A percentile compares a stretch with the other conserved stretches of the same genome.
phyloP scores from a whole-genome alignment of 37 sponge, comb jelly and placozoan species.

The Hexactinellida sp. region DNA sequence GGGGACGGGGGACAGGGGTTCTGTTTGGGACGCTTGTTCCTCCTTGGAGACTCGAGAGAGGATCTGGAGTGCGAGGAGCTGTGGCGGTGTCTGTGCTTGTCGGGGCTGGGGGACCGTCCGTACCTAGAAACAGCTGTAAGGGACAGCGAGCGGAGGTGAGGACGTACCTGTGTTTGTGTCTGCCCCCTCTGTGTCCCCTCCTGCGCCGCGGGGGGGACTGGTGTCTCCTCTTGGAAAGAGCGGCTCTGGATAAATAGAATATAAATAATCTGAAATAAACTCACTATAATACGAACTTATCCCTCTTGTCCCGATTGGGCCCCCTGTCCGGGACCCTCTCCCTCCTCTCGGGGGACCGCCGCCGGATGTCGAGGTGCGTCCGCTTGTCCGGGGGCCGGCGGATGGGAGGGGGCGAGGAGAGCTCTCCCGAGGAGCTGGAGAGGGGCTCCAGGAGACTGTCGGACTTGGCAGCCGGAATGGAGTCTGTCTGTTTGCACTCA shows the following conservation, averaged over 20 bases:
- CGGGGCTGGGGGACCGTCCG: not conserved
- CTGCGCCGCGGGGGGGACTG: not conserved
- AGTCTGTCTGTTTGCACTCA: not conserved
- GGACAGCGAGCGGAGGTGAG: not conserved
- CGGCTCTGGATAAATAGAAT: not conserved
- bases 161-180: not conserved
- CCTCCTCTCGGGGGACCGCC: not conserved
- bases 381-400: not conserved
- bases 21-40: not conserved
- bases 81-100: not conserved
- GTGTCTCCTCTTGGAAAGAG: not conserved
- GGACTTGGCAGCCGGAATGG: not conserved
- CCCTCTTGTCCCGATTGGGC: not conserved
- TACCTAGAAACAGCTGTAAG: not conserved
- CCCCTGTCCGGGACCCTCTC: not conserved
- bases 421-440: constrained; percentile 12
- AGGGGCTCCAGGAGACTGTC: constrained; percentile 2
- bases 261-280: not conserved
- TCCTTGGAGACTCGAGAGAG: not conserved
- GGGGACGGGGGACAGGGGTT: not conserved
- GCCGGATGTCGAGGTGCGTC: not conserved
- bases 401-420: not conserved
- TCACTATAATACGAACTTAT: not conserved
- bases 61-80: not conserved
- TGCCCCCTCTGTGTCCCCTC: not conserved